Percentiles rank a stretch among this genome's conserved stretches.
These are phyloP conservation scores for Gouania willdenowi DNA, from an alignment of 2,797 vertebrate genomes.

Conservation along the genomic window DNA sequence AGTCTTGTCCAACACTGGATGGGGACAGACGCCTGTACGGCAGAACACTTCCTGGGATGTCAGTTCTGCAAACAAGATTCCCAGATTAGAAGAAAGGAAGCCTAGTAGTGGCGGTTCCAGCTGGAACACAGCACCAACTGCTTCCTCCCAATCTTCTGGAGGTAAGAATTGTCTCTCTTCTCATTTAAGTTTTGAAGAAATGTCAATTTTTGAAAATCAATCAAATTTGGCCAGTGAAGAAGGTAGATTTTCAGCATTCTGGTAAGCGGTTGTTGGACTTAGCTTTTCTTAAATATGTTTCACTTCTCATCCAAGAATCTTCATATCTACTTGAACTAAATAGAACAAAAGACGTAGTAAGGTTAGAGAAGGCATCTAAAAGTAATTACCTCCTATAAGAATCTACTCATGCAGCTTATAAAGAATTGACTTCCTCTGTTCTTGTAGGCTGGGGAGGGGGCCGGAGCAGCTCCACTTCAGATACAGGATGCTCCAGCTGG, in stretches of 20 bases:
- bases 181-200: too few species aligned
- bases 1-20: conserved; percentile 95
- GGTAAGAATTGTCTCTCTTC: conserved; percentile 46
- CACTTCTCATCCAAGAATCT: too few species aligned
- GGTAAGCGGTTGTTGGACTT: too few species aligned
- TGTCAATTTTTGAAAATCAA: too few species aligned
- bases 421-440: background rate
- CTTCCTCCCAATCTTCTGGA: conserved; percentile 82
- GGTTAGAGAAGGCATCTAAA: too few species aligned
- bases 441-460: conserved; percentile 78
- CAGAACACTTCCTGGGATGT: conserved; percentile 97
- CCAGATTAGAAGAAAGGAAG: conserved; percentile 76
- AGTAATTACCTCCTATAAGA: too few species aligned
- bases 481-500: conserved; percentile 84
- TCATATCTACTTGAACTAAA: too few species aligned
- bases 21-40: conserved; percentile 95
- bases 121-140: conserved; percentile 74
- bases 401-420: too few species aligned
- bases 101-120: conserved; percentile 82
- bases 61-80: conserved; percentile 66
- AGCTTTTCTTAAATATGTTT: too few species aligned
- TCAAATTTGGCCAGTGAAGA: too few species aligned
- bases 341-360: too few species aligned
- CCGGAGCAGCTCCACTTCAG: conserved; percentile 75
- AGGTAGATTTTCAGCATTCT: too few species aligned